A percentile compares a stretch with the other conserved stretches of the same genome.
Evolutionary conservation across 2,113 vertebrate species (phyloP).

Genomic region (Rhinogobius similis): DNA sequence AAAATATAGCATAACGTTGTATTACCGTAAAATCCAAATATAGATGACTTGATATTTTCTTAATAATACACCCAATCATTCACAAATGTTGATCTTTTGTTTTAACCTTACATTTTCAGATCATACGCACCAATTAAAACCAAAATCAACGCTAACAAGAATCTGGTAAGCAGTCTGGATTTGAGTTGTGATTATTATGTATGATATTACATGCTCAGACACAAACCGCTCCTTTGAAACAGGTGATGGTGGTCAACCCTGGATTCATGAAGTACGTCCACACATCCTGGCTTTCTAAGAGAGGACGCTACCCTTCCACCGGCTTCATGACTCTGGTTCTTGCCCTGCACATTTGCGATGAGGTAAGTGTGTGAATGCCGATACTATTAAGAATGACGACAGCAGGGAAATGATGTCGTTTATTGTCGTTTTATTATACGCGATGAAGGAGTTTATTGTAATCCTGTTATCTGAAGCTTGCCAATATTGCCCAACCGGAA

Average conservation of each 20-base stretch:
- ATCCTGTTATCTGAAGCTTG: background rate
- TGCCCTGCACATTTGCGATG: constrained; percentile 53
- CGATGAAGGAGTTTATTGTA: too few relatives aligned
- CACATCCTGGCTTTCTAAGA: constrained; percentile 15
- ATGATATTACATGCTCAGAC: background rate
- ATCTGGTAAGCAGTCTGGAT: constrained; percentile 38
- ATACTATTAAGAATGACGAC: too few relatives aligned
- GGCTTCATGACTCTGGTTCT: constrained; percentile 49
- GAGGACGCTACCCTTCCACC: constrained; percentile 36
- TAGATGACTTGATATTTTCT: too few relatives aligned
- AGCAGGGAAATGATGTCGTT: too few relatives aligned
- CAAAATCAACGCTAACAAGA: background rate
- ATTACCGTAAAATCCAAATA: too few relatives aligned
- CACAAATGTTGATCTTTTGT: too few relatives aligned
- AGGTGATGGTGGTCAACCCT: constrained; percentile 56
- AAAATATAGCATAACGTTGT: too few relatives aligned
- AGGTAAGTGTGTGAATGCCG: constrained; percentile 24
- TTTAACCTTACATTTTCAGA: background rate
- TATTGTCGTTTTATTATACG: too few relatives aligned
- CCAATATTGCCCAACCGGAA: background rate
- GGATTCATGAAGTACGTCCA: constrained; percentile 56
- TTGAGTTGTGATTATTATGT: background rate
- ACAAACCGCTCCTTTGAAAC: background rate
- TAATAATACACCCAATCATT: too few relatives aligned
- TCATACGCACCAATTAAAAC: background rate